Evolutionary conservation across 2,888 invertebrate species (phyloP).

Genomic region (Chirona hameri): DNA sequence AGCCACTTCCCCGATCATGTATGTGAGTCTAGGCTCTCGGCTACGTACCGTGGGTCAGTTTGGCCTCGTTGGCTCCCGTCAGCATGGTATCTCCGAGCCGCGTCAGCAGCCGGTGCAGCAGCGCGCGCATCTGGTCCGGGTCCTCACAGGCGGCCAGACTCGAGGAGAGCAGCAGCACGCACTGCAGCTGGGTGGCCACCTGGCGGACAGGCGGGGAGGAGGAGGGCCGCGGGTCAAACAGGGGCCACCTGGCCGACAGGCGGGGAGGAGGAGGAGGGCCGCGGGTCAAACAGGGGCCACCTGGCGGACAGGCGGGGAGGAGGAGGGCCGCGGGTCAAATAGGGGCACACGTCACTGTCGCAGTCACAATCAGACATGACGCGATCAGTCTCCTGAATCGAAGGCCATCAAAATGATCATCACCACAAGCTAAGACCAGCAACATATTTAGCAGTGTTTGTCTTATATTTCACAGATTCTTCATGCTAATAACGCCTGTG

Average conservation of each 20-base stretch:
- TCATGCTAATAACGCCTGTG: no score
- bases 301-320: no score
- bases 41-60: not conserved
- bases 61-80: conserved; percentile 44
- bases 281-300: no score
- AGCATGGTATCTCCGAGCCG: conserved; percentile 47
- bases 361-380: no score
- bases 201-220: not conserved
- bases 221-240: not conserved
- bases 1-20: no score
- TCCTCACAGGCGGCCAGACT: conserved; percentile 36
- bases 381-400: no score
- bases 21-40: conserved; percentile 3
- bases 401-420: not conserved
- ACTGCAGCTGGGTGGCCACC: conserved; percentile 22
- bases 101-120: conserved; percentile 44
- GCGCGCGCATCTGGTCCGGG: conserved; percentile 35
- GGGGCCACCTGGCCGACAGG: no score
- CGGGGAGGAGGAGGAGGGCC: no score
- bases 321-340: not conserved
- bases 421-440: no score
- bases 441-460: no score
- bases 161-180: conserved; percentile 3
- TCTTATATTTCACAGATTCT: no score
- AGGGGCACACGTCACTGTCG: no score